These are phyloP conservation scores for Zapornia atra DNA, from an alignment of 2,113 vertebrate species.

Conservation along the genomic window DNA sequence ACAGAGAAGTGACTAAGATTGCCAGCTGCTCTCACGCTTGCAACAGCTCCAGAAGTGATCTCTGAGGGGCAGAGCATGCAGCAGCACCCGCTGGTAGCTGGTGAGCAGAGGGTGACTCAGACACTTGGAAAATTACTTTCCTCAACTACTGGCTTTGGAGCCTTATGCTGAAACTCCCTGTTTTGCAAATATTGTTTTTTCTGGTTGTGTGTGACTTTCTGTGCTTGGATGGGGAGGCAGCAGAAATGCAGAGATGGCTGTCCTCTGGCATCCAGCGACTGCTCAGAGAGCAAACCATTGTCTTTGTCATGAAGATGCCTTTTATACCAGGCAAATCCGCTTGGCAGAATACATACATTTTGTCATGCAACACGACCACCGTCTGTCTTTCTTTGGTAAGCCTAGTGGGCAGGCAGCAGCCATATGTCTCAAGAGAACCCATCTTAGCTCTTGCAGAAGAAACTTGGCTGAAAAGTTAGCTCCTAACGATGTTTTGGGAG, in stretches of 20 bases:
- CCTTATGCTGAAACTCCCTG: not conserved
- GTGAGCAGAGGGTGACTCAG: constrained; percentile 2
- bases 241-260: not conserved
- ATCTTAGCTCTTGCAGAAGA: not conserved
- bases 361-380: not conserved
- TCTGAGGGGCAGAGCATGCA: rapidly evolving
- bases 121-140: not conserved
- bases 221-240: not conserved
- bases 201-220: not conserved
- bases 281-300: not conserved
- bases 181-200: not conserved
- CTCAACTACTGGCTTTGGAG: not conserved
- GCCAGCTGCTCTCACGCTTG: not conserved
- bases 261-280: not conserved
- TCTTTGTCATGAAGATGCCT: not conserved
- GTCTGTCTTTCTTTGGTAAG: not conserved
- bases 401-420: not conserved
- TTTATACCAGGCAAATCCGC: not conserved
- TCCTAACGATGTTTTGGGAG: not conserved
- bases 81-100: not conserved
- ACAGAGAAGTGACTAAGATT: not conserved
- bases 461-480: not conserved
- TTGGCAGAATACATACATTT: not conserved
- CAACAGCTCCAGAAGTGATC: not conserved
- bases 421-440: not conserved